Conservation (phyloP, 2,888 invertebrate genomes). For the Graphium colonna region DNA sequence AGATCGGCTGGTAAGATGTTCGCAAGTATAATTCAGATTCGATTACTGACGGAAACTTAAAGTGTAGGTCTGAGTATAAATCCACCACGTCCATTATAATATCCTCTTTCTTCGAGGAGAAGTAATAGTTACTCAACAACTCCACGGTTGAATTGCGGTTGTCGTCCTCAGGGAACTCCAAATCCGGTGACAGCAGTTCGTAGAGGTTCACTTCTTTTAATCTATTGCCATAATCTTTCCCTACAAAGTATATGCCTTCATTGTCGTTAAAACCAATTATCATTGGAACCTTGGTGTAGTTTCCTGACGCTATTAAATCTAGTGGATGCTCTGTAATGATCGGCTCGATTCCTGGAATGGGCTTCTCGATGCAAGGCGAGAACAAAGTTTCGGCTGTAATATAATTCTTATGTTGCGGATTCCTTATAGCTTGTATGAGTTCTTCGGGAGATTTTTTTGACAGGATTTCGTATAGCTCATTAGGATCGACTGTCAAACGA, state of each 20-base stretch:
- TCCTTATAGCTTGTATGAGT: constrained; percentile 50
- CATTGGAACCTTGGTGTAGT: constrained; percentile 68
- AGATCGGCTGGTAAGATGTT: constrained; percentile 60
- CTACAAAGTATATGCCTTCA: constrained; percentile 65
- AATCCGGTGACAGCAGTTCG: constrained; percentile 47
- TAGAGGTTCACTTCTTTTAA: constrained; percentile 45
- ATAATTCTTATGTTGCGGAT: constrained; percentile 54
- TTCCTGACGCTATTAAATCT: constrained; percentile 52
- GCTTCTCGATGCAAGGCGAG: constrained; percentile 62
- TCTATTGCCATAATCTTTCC: constrained; percentile 57
- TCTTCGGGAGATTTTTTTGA: constrained; percentile 52
- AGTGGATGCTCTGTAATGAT: constrained; percentile 55
- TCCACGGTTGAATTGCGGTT: constrained; percentile 52
- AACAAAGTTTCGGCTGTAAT: constrained; percentile 58
- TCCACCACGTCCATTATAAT: constrained; percentile 65
- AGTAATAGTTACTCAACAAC: constrained; percentile 51
- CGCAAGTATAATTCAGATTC: constrained; percentile 57
- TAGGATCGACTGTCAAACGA: constrained; percentile 56
- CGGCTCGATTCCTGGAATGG: constrained; percentile 56
- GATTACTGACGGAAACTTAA: constrained; percentile 59
- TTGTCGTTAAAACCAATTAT: constrained; percentile 66
- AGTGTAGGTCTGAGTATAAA: constrained; percentile 63
- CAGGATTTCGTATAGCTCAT: constrained; percentile 53
- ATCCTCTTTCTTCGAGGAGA: constrained; percentile 52
- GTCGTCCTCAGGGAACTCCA: constrained; percentile 52